A percentile compares a stretch with the other conserved stretches of the same genome.
Conservation (phyloP, 2,797 vertebrate species). For the Myotis myotis region DNA sequence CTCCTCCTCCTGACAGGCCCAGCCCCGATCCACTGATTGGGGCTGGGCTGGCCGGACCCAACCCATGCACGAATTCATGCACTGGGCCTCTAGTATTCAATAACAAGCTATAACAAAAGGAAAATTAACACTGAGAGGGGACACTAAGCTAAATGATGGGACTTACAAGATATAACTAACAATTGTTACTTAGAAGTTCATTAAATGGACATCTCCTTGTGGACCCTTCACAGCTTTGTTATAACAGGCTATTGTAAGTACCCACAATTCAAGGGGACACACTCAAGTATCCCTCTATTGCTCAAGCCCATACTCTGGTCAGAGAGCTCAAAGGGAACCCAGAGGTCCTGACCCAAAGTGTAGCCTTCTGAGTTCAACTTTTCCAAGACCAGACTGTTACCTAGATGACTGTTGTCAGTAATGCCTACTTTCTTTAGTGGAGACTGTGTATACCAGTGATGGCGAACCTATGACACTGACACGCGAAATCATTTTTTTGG, state of each 20-base stretch:
- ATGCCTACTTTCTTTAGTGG: background rate
- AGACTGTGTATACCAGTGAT: background rate
- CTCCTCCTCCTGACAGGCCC: too few relatives aligned
- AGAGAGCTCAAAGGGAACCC: background rate
- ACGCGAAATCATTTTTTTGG: too few relatives aligned
- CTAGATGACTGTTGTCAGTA: background rate
- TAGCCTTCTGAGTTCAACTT: background rate
- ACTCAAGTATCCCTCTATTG: background rate
- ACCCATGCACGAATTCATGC: too few relatives aligned
- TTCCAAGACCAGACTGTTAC: background rate
- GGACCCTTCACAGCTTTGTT: background rate
- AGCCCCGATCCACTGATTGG: too few relatives aligned
- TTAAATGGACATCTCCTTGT: background rate
- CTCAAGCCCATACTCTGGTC: background rate
- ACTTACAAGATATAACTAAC: background rate
- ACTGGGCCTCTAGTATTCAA: background rate
- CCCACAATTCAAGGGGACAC: background rate
- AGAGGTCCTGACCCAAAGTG: background rate
- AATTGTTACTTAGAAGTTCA: background rate
- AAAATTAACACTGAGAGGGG: background rate
- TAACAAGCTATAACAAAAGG: background rate
- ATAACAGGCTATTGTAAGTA: background rate
- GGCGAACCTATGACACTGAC: too few relatives aligned
- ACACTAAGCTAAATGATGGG: background rate
- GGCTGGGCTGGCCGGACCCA: too few relatives aligned